Evolutionary conservation across 2,888 invertebrate genomes (phyloP).

Genomic region (Erebia epiphron): DNA sequence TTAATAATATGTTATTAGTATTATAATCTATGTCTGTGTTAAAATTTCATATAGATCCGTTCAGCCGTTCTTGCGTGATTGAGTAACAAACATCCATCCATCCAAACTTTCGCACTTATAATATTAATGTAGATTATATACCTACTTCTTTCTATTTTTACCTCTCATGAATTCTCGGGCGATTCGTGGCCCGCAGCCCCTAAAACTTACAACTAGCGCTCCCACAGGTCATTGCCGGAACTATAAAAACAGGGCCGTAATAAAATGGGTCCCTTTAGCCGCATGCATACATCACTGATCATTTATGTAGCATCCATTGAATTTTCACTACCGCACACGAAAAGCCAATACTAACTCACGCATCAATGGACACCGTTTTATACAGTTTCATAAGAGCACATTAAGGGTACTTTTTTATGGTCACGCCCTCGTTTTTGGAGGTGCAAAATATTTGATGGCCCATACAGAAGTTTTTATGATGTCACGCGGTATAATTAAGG

Average conservation of each 20-base stretch:
- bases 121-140: too few relatives aligned
- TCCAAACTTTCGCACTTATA: too few relatives aligned
- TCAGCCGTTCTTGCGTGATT: too few relatives aligned
- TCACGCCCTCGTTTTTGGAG: conserved; percentile 43
- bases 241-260: conserved; percentile 71
- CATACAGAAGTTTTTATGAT: conserved; percentile 61
- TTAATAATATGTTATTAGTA: too few relatives aligned
- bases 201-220: conserved; percentile 72
- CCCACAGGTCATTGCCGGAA: conserved; percentile 64
- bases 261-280: conserved; percentile 67
- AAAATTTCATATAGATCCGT: too few relatives aligned
- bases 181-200: conserved; percentile 58
- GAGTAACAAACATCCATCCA: too few relatives aligned
- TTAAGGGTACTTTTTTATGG: conserved; percentile 44
- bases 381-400: conserved; percentile 27
- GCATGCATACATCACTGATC: conserved; percentile 78
- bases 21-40: too few relatives aligned
- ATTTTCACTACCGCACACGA: conserved; percentile 30
- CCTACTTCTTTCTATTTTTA: neutral
- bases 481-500: conserved; percentile 62
- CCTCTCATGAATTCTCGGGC: conserved; percentile 27
- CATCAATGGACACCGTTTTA: conserved; percentile 39
- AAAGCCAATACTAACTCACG: conserved; percentile 30
- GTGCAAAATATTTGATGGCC: conserved; percentile 73
- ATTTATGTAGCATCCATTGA: conserved; percentile 46